Percentiles rank a stretch among this genome's conserved stretches.
Conservation (phyloP, 2,888 invertebrate genomes). For the Drosophila heteroneura region DNA sequence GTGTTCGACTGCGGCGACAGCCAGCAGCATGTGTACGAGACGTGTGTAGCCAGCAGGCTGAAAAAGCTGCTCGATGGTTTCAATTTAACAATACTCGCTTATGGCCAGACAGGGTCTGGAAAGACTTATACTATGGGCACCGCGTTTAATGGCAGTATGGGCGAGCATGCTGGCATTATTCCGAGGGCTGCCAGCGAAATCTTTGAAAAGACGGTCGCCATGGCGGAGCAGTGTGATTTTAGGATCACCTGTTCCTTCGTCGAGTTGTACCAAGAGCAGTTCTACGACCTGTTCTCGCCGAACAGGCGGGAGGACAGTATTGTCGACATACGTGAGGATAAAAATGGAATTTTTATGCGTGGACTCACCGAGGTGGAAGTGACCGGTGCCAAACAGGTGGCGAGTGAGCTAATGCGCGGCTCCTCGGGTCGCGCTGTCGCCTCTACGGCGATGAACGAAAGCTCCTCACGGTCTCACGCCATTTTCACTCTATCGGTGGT, state of each 20-base stretch:
- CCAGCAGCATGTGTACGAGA: constrained; percentile 91
- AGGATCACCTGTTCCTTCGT: constrained; percentile 92
- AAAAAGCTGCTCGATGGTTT: constrained; percentile 94
- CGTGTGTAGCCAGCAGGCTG: constrained; percentile 90
- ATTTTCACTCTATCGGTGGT: constrained; percentile 92
- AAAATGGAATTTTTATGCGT: constrained; percentile 88
- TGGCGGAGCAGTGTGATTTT: constrained; percentile 87
- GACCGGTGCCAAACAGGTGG: constrained; percentile 88
- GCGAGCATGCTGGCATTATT: constrained; percentile 92
- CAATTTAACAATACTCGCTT: constrained; percentile 96
- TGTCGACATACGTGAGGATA: constrained; percentile 93
- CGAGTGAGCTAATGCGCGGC: constrained; percentile 89
- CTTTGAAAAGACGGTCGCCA: constrained; percentile 88
- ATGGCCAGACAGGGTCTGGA: constrained; percentile 97
- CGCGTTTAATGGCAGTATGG: constrained; percentile 88
- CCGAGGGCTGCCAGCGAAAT: constrained; percentile 94
- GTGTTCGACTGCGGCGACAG: constrained; percentile 90
- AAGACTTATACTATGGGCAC: constrained; percentile 98
- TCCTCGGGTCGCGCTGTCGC: constrained; percentile 92
- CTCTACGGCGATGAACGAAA: constrained; percentile 96
- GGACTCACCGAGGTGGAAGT: constrained; percentile 89
- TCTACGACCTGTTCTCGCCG: constrained; percentile 92
- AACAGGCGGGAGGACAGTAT: constrained; percentile 89
- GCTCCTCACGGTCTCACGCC: constrained; percentile 95
- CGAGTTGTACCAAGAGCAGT: constrained; percentile 95